Evolutionary conservation across 1,140 invertebrate genomes (phyloP).

Genomic region (Anastatus disparis): DNA sequence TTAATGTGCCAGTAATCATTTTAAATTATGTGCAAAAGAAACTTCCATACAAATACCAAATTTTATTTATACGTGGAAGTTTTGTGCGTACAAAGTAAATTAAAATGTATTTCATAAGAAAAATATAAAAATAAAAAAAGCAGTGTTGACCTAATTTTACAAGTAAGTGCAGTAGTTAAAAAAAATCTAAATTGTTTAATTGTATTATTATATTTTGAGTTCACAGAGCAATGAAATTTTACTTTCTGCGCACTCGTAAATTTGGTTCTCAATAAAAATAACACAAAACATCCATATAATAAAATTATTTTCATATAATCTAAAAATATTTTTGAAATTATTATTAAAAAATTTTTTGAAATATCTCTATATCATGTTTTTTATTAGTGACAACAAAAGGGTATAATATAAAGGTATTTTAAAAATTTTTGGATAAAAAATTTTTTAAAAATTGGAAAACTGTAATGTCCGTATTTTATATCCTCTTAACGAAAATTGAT

Average conservation of each 20-base stretch:
- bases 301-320: not conserved
- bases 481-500: too few relatives aligned
- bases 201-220: not conserved
- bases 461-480: too few relatives aligned
- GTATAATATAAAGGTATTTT: too few relatives aligned
- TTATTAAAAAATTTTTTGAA: too few relatives aligned
- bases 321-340: too few relatives aligned
- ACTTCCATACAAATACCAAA: constrained; percentile 36
- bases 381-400: too few relatives aligned
- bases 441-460: too few relatives aligned
- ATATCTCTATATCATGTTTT: too few relatives aligned
- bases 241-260: constrained; percentile 31
- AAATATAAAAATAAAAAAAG: not conserved
- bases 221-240: constrained; percentile 32
- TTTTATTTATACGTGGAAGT: constrained; percentile 38
- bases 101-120: not conserved
- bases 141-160: not conserved
- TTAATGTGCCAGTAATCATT: too few relatives aligned
- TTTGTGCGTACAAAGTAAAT: not conserved
- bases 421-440: too few relatives aligned
- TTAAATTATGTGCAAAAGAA: not conserved
- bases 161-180: not conserved
- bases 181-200: not conserved
- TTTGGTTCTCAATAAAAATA: too few relatives aligned
- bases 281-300: too few relatives aligned